Evolutionary conservation across 2,113 vertebrate genomes (phyloP), one percentile per base, ranked within the genome.

Genomic region (Salvelinus alpinus): DNA sequence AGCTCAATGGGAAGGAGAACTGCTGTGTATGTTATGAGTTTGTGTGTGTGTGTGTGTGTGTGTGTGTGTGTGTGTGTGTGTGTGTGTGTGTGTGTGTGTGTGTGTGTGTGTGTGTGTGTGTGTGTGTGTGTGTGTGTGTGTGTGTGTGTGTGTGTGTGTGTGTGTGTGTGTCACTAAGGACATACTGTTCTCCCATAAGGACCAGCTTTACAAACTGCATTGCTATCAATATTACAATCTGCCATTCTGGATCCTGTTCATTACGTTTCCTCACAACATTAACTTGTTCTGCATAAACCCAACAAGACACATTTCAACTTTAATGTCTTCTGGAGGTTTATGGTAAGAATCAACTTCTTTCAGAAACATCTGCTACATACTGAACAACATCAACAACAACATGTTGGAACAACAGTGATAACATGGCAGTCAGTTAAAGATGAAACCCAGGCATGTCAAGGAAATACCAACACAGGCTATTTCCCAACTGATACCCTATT

Each of bases 391-490:
- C 65, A 83, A 77, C 80, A 54, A 78, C 80, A 70, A 34, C 85
- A 80, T 79, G 65, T 13, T 54, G 1, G 4, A 54, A 54, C 51
- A 54, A 54, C 14, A 54, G 13, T 14, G 5, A 54, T 18, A 54
- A 54, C 51, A 54, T 54, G 8, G 8, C 9, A 24, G 66, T 77
- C 83, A 83, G 80, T 70, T 87, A 73, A 44, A 64, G 29, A 74
- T 75, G 77, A 78, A 38, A 84, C 29, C 18, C 47, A 74, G 78
- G 69, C 75, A 82, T 79, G 83, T 86, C 81, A 88, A 89, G 86
- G 75, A 34, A 74, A 16, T 68, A 70, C 74, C 62, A 13, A 48
- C 38, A 68, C 47, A 22, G 48, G 44, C 72, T 76, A 73, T 44
- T 44, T 44, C 38, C 38, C 38, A 44, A 44, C 38, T 44, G 38